Base-by-base conservation (phyloP, 2,113 vertebrate genomes). In the Cinclus mexicanus region DNA sequence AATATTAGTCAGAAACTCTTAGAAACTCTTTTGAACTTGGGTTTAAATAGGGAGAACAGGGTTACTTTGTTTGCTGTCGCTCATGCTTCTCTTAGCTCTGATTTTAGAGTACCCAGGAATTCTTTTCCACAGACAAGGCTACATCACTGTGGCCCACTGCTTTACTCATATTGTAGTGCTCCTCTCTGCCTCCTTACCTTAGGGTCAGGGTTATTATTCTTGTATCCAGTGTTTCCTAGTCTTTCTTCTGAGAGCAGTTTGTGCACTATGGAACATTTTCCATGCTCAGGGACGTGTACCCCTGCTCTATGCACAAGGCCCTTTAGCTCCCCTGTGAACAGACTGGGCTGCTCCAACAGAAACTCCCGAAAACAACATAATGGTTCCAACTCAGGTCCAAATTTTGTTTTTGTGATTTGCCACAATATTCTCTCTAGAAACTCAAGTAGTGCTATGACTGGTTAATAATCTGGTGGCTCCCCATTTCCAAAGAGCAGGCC, bases 21-120 rank as follows among this genome's bases (percentile, higher is more conserved):
- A 59, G 15, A 59, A 59, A 39, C 19, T 67, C 25, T 42, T 64
- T 57, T 53, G 18, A 63, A 80, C 5, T 29, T 23, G 10, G 5
- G 6, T 8, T 71, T 50, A 46, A 29, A 59, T 15, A 0, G 1
- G 8, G 3, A 65, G 2, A 35, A 53, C 2, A 50, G 8, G 19
- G 1, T 24, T 56, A 7, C 26, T 42, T 75, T 3, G 20, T 59
- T 75, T 82, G 33, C 14, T 20, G 59, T 4, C 5, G 22, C 13
- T 60, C 4, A 2, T 19, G 3, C 42, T 56, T 77, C 21, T 7
- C n/a, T 60, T 33, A 16, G 11, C 46, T 60, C 44, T 69, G 37
- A 69, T 47, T 21, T 33, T 28, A 57, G 19, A 59, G 23, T 39
- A n/a, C 4, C 9, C 28, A 75, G 22, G 5, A 63, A 33, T 57